Conservation (phyloP, 2,797 vertebrate genomes). For the Agapornis canus region DNA sequence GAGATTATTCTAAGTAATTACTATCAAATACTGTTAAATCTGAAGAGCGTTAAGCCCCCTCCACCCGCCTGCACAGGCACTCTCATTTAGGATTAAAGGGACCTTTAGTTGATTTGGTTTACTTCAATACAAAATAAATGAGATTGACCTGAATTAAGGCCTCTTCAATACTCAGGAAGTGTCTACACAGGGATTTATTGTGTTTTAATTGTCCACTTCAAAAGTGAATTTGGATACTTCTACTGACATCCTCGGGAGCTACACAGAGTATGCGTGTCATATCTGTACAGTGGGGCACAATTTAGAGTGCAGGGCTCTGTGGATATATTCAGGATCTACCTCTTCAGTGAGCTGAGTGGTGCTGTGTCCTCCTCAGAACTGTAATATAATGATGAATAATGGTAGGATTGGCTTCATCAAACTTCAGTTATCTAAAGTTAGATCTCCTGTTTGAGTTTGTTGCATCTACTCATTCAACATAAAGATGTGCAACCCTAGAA, state of each 20-base stretch:
- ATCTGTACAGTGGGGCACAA: neutral
- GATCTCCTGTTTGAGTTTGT: neutral
- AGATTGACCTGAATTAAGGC: conserved; percentile 55
- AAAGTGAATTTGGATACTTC: conserved; percentile 41
- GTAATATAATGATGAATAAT: neutral
- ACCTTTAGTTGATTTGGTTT: conserved; percentile 65
- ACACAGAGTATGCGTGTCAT: neutral
- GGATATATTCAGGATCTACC: neutral
- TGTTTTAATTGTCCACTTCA: conserved; percentile 43
- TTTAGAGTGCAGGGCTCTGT: neutral
- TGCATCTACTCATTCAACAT: neutral
- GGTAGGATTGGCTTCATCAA: neutral
- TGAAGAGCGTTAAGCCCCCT: conserved; percentile 51
- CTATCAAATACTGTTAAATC: conserved; percentile 59
- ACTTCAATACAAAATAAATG: conserved; percentile 57
- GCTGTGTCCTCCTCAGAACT: neutral
- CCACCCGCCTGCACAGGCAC: conserved; percentile 30
- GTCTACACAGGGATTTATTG: conserved; percentile 32
- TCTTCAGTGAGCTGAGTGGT: neutral
- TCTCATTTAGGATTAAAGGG: conserved; percentile 65
- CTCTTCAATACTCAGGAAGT: conserved; percentile 19
- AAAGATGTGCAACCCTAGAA: neutral
- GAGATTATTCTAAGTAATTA: conserved; percentile 70
- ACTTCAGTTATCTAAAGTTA: neutral
- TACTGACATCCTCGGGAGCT: neutral